Evolutionary conservation across 2,888 invertebrate genomes (phyloP).

Genomic region (Agonopterix alstromeriana): DNA sequence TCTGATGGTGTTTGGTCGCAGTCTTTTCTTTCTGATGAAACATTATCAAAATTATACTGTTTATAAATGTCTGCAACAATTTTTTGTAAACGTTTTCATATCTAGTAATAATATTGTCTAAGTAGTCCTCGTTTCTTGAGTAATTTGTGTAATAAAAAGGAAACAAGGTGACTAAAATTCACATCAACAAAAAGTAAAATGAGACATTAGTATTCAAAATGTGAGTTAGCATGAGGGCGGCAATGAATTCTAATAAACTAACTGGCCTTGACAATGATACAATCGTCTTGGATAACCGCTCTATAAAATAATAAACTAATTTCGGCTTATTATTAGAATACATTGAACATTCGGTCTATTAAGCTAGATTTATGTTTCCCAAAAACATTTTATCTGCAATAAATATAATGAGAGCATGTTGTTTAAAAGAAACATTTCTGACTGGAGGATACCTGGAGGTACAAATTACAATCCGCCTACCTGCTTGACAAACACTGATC

Average conservation of each 20-base stretch:
- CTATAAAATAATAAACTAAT: constrained; percentile 34
- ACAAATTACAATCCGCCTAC: too few species aligned
- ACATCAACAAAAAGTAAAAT: constrained; percentile 41
- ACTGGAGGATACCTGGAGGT: too few species aligned
- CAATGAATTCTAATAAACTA: constrained; percentile 62
- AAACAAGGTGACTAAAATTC: constrained; percentile 27
- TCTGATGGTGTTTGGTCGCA: background rate
- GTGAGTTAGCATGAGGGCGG: constrained; percentile 54
- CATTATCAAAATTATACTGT: background rate
- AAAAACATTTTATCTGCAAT: too few species aligned
- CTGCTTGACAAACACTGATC: too few species aligned
- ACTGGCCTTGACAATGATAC: constrained; percentile 67
- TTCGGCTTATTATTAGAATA: background rate
- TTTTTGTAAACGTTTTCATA: too few species aligned
- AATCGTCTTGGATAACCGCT: constrained; percentile 45
- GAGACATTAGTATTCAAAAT: constrained; percentile 55
- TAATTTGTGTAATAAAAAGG: constrained; percentile 18
- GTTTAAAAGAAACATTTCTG: too few species aligned
- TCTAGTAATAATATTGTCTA: too few species aligned
- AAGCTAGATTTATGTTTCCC: too few species aligned
- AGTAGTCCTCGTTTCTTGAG: too few species aligned
- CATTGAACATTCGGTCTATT: background rate
- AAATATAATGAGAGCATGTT: too few species aligned
- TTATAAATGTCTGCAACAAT: too few species aligned
- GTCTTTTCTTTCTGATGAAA: background rate